Conservation (phyloP, 2,888 invertebrate genomes). For the Pheosia gnoma region DNA sequence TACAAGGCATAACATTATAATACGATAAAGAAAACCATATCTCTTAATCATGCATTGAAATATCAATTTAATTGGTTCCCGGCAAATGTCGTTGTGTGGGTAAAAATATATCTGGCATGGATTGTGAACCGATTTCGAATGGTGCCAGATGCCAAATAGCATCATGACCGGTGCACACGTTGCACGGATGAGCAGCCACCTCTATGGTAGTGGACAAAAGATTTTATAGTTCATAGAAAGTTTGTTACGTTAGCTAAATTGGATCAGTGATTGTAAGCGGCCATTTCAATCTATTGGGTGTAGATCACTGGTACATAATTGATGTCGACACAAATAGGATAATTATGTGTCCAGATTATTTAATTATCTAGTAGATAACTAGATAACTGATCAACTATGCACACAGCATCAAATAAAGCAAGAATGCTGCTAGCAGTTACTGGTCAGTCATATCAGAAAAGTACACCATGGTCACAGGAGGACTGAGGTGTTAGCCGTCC, state of each 20-base stretch:
- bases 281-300: background rate
- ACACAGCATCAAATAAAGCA: no score
- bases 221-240: conserved; percentile 12
- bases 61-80: conserved; percentile 29
- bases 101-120: conserved; percentile 55
- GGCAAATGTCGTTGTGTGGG: conserved; percentile 39
- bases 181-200: conserved; percentile 17
- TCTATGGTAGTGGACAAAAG: conserved; percentile 32
- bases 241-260: background rate
- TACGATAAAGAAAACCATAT: conserved; percentile 36
- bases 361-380: no score
- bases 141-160: conserved; percentile 56
- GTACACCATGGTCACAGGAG: no score
- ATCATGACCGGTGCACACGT: conserved; percentile 41
- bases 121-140: conserved; percentile 50
- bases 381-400: no score
- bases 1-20: conserved; percentile 18
- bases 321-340: no score
- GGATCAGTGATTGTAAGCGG: background rate
- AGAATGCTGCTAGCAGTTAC: no score
- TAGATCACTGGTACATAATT: no score
- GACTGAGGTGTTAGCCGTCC: no score
- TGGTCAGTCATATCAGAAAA: no score
- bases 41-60: conserved; percentile 30
- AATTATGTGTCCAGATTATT: no score